These are phyloP conservation scores for Hycleus phaleratus DNA, from an alignment of 1,140 invertebrate genomes.

Conservation along the genomic window DNA sequence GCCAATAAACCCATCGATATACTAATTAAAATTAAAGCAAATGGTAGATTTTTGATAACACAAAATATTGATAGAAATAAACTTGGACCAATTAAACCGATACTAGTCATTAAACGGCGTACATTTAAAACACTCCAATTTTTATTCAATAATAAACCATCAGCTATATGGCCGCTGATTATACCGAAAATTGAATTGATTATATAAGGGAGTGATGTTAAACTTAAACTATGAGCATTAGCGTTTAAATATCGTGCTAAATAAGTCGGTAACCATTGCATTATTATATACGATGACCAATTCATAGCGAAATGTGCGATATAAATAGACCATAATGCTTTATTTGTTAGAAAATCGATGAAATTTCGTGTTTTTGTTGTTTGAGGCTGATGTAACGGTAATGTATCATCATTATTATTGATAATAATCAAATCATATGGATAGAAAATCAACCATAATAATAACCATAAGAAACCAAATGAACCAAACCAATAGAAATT, in stretches of 20 bases:
- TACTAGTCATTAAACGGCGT: constrained; percentile 64
- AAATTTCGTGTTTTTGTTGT: constrained; percentile 46
- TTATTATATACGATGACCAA: constrained; percentile 78
- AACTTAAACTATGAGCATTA: constrained; percentile 63
- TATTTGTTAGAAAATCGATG: constrained; percentile 61
- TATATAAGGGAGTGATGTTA: constrained; percentile 71
- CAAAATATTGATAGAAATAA: constrained; percentile 66
- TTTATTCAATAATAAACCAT: constrained; percentile 51
- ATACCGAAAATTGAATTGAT: constrained; percentile 69
- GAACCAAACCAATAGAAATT: constrained; percentile 68
- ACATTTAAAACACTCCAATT: constrained; percentile 68
- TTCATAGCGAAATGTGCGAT: constrained; percentile 79
- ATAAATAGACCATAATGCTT: constrained; percentile 72
- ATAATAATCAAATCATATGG: constrained; percentile 43
- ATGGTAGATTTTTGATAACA: constrained; percentile 61
- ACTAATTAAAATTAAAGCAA: constrained; percentile 67
- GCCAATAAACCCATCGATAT: constrained; percentile 73
- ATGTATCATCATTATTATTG: constrained; percentile 49
- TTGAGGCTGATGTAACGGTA: constrained; percentile 58
- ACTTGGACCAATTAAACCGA: constrained; percentile 69
- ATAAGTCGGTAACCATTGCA: constrained; percentile 79
- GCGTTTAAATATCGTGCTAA: constrained; percentile 59
- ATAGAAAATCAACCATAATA: constrained; percentile 60
- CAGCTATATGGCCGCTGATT: constrained; percentile 67
- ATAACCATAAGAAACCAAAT: constrained; percentile 62